Conservation (phyloP, 2,888 invertebrate genomes). For the Agonopterix heracliana region DNA sequence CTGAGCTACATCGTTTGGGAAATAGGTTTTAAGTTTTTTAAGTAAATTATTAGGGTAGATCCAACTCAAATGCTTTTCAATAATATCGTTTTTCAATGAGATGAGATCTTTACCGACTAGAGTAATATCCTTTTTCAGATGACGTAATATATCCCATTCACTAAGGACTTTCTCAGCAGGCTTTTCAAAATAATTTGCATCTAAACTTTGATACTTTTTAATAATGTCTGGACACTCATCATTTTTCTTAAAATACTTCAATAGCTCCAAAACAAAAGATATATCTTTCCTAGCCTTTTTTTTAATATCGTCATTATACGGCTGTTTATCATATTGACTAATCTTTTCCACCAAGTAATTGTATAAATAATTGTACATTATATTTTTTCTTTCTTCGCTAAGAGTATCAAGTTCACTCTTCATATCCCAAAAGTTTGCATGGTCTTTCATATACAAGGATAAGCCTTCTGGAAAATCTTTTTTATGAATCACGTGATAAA, state of each 20-base stretch:
- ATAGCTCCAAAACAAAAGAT: slow-evolving; percentile 18
- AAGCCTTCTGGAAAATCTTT: slow-evolving; percentile 27
- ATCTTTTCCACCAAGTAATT: slow-evolving; percentile 27
- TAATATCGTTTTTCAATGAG: slow-evolving; percentile 11
- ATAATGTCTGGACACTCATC: slow-evolving; percentile 29
- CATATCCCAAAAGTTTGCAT: slow-evolving; percentile 3
- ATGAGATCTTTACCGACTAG: slow-evolving; percentile 12
- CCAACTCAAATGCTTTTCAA: slow-evolving; percentile 1
- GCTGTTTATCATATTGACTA: slow-evolving; percentile 15
- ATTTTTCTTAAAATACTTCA: slow-evolving; percentile 27
- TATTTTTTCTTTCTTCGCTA: slow-evolving; percentile 16
- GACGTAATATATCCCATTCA: slow-evolving; percentile 14
- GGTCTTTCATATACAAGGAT: background rate
- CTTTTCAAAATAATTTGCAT: background rate
- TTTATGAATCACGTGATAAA: slow-evolving; percentile 35
- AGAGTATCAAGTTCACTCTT: slow-evolving; percentile 13
- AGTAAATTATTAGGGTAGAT: slow-evolving; percentile 26
- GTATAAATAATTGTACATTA: slow-evolving; percentile 15
- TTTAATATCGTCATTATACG: slow-evolving; percentile 19
- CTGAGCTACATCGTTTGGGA: slow-evolving; percentile 34
- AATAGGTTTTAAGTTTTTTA: slow-evolving; percentile 42
- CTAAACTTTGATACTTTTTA: slow-evolving; percentile 1
- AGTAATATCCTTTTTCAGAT: slow-evolving; percentile 24
- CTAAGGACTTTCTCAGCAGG: background rate
- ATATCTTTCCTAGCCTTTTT: slow-evolving; percentile 16